Percentiles rank a stretch among this genome's conserved stretches.
Conservation (phyloP, 92 coral and sea anemone genomes). For the Galaxea fascicularis region DNA sequence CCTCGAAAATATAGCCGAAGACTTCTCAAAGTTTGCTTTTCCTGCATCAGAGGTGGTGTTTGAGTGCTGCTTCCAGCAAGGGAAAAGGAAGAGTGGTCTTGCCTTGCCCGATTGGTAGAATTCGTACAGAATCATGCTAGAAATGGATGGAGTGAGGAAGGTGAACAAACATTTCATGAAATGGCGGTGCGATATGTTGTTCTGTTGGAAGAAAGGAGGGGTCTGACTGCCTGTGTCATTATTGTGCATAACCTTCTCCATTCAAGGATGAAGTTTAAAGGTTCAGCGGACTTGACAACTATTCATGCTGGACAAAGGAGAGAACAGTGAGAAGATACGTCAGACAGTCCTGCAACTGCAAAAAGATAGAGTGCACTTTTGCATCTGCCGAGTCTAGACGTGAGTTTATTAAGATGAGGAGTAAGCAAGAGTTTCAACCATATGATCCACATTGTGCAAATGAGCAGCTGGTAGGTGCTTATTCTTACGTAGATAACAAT, state of each 20-base stretch:
- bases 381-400: slow-evolving; percentile 53
- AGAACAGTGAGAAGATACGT: slow-evolving; percentile 65
- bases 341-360: slow-evolving; percentile 44
- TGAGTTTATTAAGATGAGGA: slow-evolving; percentile 51
- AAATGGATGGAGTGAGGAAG: slow-evolving; percentile 60
- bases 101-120: slow-evolving; percentile 29
- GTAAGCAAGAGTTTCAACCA: not conserved
- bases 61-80: not conserved
- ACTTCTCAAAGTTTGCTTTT: slow-evolving; percentile 48
- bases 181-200: slow-evolving; percentile 67
- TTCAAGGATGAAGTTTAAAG: slow-evolving; percentile 50
- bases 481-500: not conserved
- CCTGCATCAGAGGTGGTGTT: slow-evolving; percentile 63
- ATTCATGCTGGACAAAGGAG: slow-evolving; percentile 67
- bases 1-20: slow-evolving; percentile 33
- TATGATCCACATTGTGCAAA: slow-evolving; percentile 27
- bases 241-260: slow-evolving; percentile 63
- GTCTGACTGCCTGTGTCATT: slow-evolving; percentile 45
- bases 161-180: slow-evolving; percentile 53
- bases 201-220: slow-evolving; percentile 55
- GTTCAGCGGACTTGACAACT: slow-evolving; percentile 60
- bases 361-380: slow-evolving; percentile 67
- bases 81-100: slow-evolving; percentile 8
- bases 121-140: slow-evolving; percentile 69
- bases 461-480: slow-evolving; percentile 24